Evolutionary conservation across 2,113 vertebrate genomes (phyloP).

Genomic region (Semnornis frantzii): DNA sequence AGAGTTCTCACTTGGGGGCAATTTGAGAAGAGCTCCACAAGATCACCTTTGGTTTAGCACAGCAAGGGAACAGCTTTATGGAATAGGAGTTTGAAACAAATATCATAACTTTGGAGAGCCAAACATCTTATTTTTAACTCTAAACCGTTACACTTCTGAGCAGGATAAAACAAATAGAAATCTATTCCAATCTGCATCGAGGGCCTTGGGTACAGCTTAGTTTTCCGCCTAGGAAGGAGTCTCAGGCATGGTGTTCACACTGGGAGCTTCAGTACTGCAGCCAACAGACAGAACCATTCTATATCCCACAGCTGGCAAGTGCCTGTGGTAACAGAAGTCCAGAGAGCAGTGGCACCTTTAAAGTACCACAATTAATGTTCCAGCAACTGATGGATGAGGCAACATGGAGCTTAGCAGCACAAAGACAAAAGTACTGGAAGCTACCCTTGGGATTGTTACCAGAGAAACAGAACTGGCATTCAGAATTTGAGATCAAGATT

Average conservation of each 20-base stretch:
- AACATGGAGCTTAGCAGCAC: background rate
- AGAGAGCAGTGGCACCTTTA: background rate
- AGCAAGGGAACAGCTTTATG: background rate
- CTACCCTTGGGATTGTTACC: background rate
- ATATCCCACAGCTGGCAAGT: background rate
- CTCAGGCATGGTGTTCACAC: background rate
- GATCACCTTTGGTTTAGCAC: background rate
- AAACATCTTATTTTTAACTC: background rate
- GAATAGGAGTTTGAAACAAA: background rate
- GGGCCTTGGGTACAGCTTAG: background rate
- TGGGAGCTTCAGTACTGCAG: background rate
- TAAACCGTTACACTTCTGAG: background rate
- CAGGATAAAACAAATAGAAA: background rate
- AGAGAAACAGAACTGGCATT: background rate
- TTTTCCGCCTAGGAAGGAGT: background rate
- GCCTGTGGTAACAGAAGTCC: background rate
- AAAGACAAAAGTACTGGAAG: background rate
- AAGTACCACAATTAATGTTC: background rate
- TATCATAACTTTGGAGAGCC: background rate
- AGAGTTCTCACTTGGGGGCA: background rate
- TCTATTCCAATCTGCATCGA: background rate
- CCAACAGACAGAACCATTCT: background rate
- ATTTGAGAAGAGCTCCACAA: background rate
- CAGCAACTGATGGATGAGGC: background rate
- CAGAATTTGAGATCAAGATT: background rate